phyloP scores from a whole-genome alignment of 2,113 vertebrate genomes.

The Channa argus region DNA sequence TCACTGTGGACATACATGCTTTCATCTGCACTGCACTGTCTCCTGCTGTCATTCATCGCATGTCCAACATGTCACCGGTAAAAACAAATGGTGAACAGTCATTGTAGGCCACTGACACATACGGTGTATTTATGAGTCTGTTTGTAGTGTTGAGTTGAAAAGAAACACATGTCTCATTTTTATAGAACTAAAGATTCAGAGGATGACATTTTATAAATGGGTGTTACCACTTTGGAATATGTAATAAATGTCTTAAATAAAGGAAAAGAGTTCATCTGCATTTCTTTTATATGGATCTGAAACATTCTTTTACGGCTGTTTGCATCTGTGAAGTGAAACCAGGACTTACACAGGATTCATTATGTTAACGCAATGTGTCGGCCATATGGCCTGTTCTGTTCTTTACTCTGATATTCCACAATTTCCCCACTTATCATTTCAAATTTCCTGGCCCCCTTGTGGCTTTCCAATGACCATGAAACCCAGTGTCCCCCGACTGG shows the following conservation, averaged over 20 bases:
- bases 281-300: conserved; percentile 23
- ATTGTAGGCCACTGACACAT: neutral
- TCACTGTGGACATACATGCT: conserved; percentile 7
- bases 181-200: neutral
- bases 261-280: conserved; percentile 38
- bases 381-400: conserved; percentile 46
- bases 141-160: neutral
- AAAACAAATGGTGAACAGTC: conserved; percentile 23
- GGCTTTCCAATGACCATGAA: too few relatives aligned
- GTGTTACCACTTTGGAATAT: neutral
- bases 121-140: neutral
- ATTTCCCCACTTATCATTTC: too few relatives aligned
- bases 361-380: conserved; percentile 53
- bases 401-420: too few relatives aligned
- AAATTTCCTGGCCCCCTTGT: too few relatives aligned
- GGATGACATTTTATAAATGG: conserved; percentile 4
- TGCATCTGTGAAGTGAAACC: conserved; percentile 48
- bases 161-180: neutral
- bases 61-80: neutral
- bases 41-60: conserved; percentile 26
- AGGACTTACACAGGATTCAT: conserved; percentile 40
- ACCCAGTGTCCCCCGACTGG: too few relatives aligned
- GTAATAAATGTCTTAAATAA: conserved; percentile 2
- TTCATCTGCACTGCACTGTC: conserved; percentile 21
- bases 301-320: conserved; percentile 9